Evolutionary conservation across 1,140 invertebrate species (phyloP), one percentile per base, ranked within the genome.

Genomic region (Schlechtendalia chinensis): DNA sequence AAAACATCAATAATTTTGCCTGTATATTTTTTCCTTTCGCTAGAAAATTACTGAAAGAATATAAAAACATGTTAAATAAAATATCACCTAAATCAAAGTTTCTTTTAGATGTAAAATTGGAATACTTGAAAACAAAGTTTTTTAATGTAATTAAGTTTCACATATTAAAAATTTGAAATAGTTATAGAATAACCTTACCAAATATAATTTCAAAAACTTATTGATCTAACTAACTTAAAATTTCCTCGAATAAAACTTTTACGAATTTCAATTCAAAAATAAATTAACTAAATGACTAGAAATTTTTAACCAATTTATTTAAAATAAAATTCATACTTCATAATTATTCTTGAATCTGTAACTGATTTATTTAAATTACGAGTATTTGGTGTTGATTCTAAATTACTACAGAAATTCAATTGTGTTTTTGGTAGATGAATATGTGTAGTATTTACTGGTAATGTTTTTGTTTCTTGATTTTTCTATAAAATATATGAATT

Each of bases 371-470:
- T 63, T 19, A 61, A 12, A 63, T 63, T 8, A 12, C 39, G 58
- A 50, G n/a, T 50, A 50, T 63, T 61, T 45, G 75, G 75, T n/a
- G 75, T 79, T 79, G 75, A 79, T 50, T 79, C 58, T 79, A 79
- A 79, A 61, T 61, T 79, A 79, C 10, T 27, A 29, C 17, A 47
- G 2, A 54, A 17, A 72, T 50, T 79, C 11, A 59, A 50, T 12
- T 79, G n/a, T 27, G 29, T 79, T 61, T 5, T 24, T 47, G 61
- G 61, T 63, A 4, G 32, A 29, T 79, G 22, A 27, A n/a, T 1
- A 27, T 1, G 50, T 27, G 75, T 11, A 29, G 39, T 63, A 1
- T 61, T n/a, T n/a, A 47, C 24, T 72, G 8, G 10, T 27, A n/a
- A 12, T 19, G 11, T 1, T 53, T 53, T 17, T 17, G 10, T 53